Evolutionary conservation across 2,797 vertebrate species (phyloP), one percentile per base, ranked within the genome.

Genomic region (Cetoscarus ocellatus): DNA sequence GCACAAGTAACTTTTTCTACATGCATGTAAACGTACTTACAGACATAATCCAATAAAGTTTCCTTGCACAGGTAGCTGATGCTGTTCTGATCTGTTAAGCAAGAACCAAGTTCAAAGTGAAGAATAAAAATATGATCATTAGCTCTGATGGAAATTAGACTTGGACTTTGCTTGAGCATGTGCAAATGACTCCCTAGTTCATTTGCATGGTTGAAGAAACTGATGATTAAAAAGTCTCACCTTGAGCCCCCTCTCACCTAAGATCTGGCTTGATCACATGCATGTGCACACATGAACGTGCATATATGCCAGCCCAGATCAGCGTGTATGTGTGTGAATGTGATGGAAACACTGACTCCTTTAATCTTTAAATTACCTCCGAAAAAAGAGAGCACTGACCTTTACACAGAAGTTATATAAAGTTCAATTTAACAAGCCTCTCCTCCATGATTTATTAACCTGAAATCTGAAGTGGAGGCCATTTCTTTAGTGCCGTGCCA

Each of bases 331-430:
- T 75, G 75, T 55, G 63, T 27, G 60, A 15, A 74, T 76, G 87
- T 84, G 89, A 92, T 93, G 91, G 91, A 93, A 94, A 92, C 86
- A 91, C 87, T 91, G 90, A 92, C 89, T 92, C 78, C 71, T 88
- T 86, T 89, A 87, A 94, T 93, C 90, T 93, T 92, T 92, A 92
- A 92, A 93, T 94, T 91, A 92, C 80, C 86, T 90, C 86, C 5
- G 49, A 91, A 91, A 91, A 40, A 91, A 88, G 83, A 86, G 89
- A 85, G 83, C 59, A 49, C 83, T 94, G 94, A 95, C 94, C 94
- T 94, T 95, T 93, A 88, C 84, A 86, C 80, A 86, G 86, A 93
- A 93, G 91, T 92, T 94, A 92, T 92, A 93, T 93, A 93, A 94
- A 94, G 88, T 93, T 92, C 86, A 91, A 88, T 92, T 92, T 92